Base-by-base conservation (phyloP, 2,797 vertebrate species). In the Prunella strophiata region DNA sequence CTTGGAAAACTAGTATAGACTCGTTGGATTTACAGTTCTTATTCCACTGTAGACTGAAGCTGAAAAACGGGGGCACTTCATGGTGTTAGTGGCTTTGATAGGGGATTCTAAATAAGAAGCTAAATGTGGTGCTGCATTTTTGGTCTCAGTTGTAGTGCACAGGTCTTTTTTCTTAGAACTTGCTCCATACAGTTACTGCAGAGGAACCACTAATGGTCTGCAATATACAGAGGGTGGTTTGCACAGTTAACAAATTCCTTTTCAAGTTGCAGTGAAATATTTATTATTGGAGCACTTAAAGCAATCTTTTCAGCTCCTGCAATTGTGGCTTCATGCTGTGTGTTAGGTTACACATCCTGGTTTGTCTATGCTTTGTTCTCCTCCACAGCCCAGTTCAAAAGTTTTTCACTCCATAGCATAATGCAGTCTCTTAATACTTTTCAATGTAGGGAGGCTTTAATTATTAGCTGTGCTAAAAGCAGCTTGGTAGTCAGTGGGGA, bases 211-310 rank as follows among this genome's bases (percentile, higher is more conserved):
- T 95, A 94, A 73, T 43, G 52, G 30, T 45, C 45, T 0, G 1
- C 54, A 58, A 22, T 71, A n/a, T 30, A 47, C 2, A 5, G 42
- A 79, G 36, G 25, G 40, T 48, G 42, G 13, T 63, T 93, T 91
- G 51, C 32, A 30, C 63, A 70, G 82, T 96, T 97, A 94, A 96
- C 94, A 94, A 92, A 93, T 84, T 73, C 11, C 88, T 89, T 86
- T 82, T 82, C 67, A 80, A 87, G 77, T 71, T 8, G 10, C 67
- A 80, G 74, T 95, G 62, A 94, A 95, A 77, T 96, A 89, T 95
- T 94, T 93, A 91, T 94, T 92, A 52, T 63, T 65, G 40, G 67
- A 94, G 83, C 93, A 91, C 94, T 96, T 93, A 95, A 84, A 42
- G 70, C 74, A 81, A 63, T 68, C 52, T 73, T 91, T 94, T 81